Base-by-base conservation (phyloP, 1,140 invertebrate species). In the Samia ricini region DNA sequence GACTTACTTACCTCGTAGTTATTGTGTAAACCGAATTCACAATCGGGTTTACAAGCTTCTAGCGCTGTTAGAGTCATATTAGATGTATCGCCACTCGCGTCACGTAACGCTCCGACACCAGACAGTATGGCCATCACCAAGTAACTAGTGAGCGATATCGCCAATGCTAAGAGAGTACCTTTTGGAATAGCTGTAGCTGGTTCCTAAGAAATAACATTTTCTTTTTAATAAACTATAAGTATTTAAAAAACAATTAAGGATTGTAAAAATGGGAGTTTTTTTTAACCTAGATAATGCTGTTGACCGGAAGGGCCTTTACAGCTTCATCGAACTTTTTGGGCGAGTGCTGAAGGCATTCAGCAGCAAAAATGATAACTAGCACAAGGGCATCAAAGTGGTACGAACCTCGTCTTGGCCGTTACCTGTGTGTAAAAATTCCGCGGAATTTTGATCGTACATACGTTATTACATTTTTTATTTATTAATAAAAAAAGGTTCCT, bases 171-270 rank as follows among this genome's bases (percentile, higher is more conserved):
- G 0, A 98, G 89, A 0, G 97, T 97, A 19, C 97, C 97, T 72
- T 95, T 95, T 0, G 96, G 96, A 68, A 97, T 98, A 15, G 96
- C 95, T 15, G 87, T 92, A 0, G 94, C 94, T 12, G 97, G 96
- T 91, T 99, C 95, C 93, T 96, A 15, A 0, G 49, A 42, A 22
- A 61, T 15, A 33, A n/a, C n/a, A n/a, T n/a, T n/a, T n/a, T n/a
- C n/a, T n/a, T n/a, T 49, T n/a, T n/a, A n/a, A n/a, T n/a, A n/a
- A n/a, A n/a, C n/a, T n/a, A 56, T 22, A 21, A 10, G 19, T 22
- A 5, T 19, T 52, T 18, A 19, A 2, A 8, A 8, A 52, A 19
- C 12, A 24, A 22, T n/a, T n/a, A n/a, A n/a, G n/a, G n/a, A n/a
- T n/a, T n/a, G n/a, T 29, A 29, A 4, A 51, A 51, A 51, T 29